Evolutionary conservation across 2,113 vertebrate genomes (phyloP).

Genomic region (Hystrix cristata): DNA sequence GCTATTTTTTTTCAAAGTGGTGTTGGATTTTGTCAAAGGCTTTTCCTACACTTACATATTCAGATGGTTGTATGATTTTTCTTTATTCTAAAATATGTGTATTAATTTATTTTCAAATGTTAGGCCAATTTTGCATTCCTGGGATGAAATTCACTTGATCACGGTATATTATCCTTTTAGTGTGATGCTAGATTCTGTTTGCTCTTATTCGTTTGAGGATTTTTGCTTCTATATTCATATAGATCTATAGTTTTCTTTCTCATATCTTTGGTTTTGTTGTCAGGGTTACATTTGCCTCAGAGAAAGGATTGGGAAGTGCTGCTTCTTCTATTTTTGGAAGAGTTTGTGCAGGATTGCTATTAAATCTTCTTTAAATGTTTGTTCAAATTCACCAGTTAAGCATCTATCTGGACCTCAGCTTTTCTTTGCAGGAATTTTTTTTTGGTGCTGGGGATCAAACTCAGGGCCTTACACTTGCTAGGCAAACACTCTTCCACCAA

Average conservation of each 20-base stretch:
- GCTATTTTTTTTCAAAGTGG: background rate
- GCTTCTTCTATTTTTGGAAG: background rate
- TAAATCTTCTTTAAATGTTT: constrained; percentile 31
- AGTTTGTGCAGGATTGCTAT: background rate
- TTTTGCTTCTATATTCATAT: background rate
- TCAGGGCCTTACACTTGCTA: too few species aligned
- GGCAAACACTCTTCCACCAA: too few species aligned
- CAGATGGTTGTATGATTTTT: background rate
- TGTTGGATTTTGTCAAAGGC: background rate
- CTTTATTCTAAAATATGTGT: background rate
- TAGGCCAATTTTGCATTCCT: background rate
- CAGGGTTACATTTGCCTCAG: background rate
- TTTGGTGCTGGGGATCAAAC: too few species aligned
- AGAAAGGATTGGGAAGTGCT: background rate
- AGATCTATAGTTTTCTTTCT: background rate
- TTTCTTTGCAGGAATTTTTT: background rate
- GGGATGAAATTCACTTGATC: background rate
- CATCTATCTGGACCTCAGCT: background rate
- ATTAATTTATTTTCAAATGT: background rate
- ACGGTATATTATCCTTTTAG: background rate
- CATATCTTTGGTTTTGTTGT: background rate
- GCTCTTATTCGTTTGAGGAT: background rate
- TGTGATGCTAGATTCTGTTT: background rate
- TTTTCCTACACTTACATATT: background rate
- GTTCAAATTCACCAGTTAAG: background rate